Conservation (phyloP, 2,888 invertebrate species). For the Argyra leucocephala region DNA sequence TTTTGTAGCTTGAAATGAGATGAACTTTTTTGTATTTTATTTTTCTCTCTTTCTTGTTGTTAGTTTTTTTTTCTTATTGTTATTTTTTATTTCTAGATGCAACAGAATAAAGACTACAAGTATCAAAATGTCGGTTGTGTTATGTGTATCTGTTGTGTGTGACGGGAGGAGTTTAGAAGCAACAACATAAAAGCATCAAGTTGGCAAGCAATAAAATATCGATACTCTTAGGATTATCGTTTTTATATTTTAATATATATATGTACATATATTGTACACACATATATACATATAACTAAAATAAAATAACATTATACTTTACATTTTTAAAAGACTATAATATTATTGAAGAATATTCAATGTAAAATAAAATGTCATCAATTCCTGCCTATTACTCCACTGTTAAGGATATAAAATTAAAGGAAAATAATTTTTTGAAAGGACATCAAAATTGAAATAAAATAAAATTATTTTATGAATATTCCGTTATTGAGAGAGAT, state of each 20-base stretch:
- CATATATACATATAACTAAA: neutral
- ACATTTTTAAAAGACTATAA: too few relatives aligned
- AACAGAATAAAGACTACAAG: neutral
- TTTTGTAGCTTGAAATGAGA: slow-evolving; percentile 21
- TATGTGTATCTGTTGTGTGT: too few relatives aligned
- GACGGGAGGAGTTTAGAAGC: neutral
- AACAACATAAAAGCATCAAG: neutral
- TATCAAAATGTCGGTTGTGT: neutral
- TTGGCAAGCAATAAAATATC: neutral
- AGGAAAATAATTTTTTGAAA: too few relatives aligned
- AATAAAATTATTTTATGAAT: too few relatives aligned
- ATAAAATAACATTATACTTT: neutral
- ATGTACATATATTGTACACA: neutral
- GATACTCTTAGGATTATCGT: neutral
- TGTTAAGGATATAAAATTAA: too few relatives aligned
- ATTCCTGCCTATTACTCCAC: too few relatives aligned
- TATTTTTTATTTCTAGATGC: slow-evolving; percentile 3
- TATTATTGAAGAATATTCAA: neutral
- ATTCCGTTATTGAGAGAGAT: too few relatives aligned
- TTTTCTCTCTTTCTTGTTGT: slow-evolving; percentile 20
- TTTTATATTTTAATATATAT: neutral
- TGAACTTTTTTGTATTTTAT: slow-evolving; percentile 21
- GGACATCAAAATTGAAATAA: too few relatives aligned
- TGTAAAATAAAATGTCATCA: neutral
- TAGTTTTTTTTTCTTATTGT: slow-evolving; percentile 20